phyloP scores from a whole-genome alignment of 2,797 vertebrate genomes.

The Sebastes kiyomatsui region DNA sequence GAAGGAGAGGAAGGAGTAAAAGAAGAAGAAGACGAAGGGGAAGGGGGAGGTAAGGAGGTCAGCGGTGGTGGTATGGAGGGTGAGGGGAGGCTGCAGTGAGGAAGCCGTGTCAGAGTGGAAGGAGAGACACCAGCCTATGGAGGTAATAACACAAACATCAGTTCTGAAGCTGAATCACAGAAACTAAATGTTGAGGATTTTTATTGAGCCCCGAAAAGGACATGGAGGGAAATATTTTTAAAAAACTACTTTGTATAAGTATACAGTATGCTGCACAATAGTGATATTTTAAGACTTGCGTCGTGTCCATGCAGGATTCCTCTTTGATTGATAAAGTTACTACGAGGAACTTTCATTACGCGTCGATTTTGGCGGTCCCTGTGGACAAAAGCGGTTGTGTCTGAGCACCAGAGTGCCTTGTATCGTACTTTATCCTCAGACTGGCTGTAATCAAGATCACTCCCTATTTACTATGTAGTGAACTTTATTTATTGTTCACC shows the following conservation, averaged over 20 bases:
- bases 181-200: background rate
- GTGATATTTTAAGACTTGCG: background rate
- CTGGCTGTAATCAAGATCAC: background rate
- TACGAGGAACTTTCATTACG: background rate
- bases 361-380: too few relatives aligned
- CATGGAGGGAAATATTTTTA: conserved; percentile 24
- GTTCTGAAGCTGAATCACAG: conserved; percentile 15
- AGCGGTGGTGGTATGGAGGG: conserved; percentile 6
- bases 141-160: conserved; percentile 59
- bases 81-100: conserved; percentile 39
- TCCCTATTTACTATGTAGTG: background rate
- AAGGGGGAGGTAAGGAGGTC: conserved; percentile 15
- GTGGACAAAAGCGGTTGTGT: background rate
- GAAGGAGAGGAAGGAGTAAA: background rate
- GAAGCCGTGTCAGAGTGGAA: conserved; percentile 57
- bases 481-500: background rate
- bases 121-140: conserved; percentile 61
- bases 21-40: background rate
- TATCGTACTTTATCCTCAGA: background rate
- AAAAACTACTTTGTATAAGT: too few relatives aligned
- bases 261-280: background rate
- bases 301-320: too few relatives aligned
- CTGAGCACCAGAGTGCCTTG: background rate
- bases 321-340: background rate
- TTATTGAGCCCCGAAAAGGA: conserved; percentile 11